phyloP scores from a whole-genome alignment of 2,113 vertebrate genomes.

The Peromyscus californicus region DNA sequence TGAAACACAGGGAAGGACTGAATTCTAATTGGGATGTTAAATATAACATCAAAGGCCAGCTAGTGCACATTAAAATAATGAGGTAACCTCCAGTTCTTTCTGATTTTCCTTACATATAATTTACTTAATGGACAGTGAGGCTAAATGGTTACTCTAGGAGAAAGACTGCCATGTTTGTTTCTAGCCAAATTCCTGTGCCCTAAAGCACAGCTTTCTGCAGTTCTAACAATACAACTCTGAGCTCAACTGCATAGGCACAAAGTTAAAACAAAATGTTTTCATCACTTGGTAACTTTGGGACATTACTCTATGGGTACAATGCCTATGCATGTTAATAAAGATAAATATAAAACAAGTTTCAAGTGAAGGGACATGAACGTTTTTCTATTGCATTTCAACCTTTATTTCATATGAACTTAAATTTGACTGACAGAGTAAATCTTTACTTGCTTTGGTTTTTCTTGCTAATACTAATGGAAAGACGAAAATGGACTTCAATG shows the following conservation, averaged over 20 bases:
- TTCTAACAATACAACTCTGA: background rate
- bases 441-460: slow-evolving; percentile 47
- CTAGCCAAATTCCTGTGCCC: background rate
- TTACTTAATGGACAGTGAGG: slow-evolving; percentile 9
- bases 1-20: background rate
- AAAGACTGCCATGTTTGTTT: slow-evolving; percentile 12
- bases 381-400: slow-evolving; percentile 36
- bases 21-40: slow-evolving; percentile 56
- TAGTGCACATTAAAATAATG: slow-evolving; percentile 58
- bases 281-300: background rate
- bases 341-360: slow-evolving; percentile 23
- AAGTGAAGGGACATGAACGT: slow-evolving; percentile 12
- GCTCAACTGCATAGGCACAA: background rate
- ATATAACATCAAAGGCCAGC: slow-evolving; percentile 56
- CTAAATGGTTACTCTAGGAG: slow-evolving; percentile 47
- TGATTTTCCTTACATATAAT: slow-evolving; percentile 44
- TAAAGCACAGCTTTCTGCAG: slow-evolving; percentile 25
- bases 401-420: background rate
- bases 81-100: slow-evolving; percentile 41
- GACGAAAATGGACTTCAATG: background rate
- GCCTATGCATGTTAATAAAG: slow-evolving; percentile 9
- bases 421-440: background rate
- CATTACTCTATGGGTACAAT: background rate
- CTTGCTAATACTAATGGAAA: background rate
- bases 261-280: background rate